Evolutionary conservation across 2,113 vertebrate genomes (phyloP), one percentile per base, ranked within the genome.

Genomic region (Chionomys nivalis): DNA sequence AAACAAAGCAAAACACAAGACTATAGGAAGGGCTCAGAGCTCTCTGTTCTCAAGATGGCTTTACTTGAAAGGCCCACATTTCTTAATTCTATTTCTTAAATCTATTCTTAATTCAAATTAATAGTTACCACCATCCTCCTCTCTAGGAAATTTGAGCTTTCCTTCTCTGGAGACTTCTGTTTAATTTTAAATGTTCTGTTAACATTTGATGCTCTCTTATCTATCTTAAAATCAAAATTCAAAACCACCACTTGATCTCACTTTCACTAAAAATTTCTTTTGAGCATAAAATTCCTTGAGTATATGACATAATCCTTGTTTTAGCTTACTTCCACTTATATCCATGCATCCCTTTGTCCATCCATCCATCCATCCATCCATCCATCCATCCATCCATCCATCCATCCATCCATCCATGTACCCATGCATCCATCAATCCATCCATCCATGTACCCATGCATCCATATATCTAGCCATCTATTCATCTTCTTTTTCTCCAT

Each of bases 171-270:
- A 36, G 66, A 88, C 76, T 72, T 95, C 66, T 73, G 6, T 93
- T 96, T 89, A 87, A 87, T 28, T 89, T 96, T 86, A 91, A 89
- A 94, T 95, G 19, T 77, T 49, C 52, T 96, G 72, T 95, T 76
- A 85, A 88, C 70, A 81, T 86, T 88, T 70, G 26, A 33, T 81
- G 12, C 19, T 85, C 42, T 79, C 52, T 91, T 44, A 66, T 89
- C 91, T 82, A 21, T 89, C 66, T 89, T 89, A 75, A 89, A 96
- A 96, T 93, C 10, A 81, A 93, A 96, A 77, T 39, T 79, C 17
- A 65, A 89, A 89, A 36, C 14, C 4, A 78, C 39, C 13, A 36
- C 28, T 81, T 94, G 17, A 94, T 89, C 61, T 49, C 72, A 83
- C 63, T 96, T 87, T 72, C 79, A 90, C 75, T 90, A 28, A 61